phyloP scores from a whole-genome alignment of 2,888 invertebrate species.

The Caenorhabditis virilis region DNA sequence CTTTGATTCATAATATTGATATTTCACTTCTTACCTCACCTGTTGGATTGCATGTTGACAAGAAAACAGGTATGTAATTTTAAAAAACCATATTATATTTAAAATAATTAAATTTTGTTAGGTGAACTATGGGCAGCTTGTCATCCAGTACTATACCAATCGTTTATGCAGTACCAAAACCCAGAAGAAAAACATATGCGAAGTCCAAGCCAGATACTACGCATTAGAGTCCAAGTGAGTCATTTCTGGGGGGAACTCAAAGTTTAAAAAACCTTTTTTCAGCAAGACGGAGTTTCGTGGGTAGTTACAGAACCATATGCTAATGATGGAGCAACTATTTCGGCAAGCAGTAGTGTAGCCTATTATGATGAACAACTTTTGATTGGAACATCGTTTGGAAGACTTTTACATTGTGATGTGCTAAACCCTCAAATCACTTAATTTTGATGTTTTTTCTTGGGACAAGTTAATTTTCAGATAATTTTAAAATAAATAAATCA shows the following conservation, averaged over 20 bases:
- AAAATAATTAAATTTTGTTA: constrained; percentile 1
- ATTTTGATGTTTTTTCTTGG: background rate
- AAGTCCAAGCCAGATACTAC: constrained; percentile 52
- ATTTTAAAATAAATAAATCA: no score
- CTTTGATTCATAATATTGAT: constrained; percentile 43
- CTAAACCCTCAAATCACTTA: constrained; percentile 49
- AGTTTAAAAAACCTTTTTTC: constrained; percentile 10
- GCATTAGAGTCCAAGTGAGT: constrained; percentile 59
- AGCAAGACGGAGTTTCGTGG: constrained; percentile 58
- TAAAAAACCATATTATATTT: background rate
- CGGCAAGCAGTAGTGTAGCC: constrained; percentile 42
- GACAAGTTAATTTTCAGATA: no score
- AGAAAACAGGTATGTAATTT: constrained; percentile 26
- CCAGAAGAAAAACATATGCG: constrained; percentile 17
- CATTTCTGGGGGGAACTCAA: background rate
- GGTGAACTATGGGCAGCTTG: constrained; percentile 49
- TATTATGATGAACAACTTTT: constrained; percentile 50
- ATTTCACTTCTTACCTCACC: constrained; percentile 57
- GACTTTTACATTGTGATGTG: constrained; percentile 52
- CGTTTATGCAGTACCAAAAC: constrained; percentile 24
- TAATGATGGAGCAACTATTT: constrained; percentile 61
- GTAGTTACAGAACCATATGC: constrained; percentile 67
- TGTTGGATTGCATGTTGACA: constrained; percentile 46
- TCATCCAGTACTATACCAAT: constrained; percentile 54
- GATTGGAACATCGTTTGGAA: constrained; percentile 62